Evolutionary conservation across 2,113 vertebrate genomes (phyloP), one percentile per base, ranked within the genome.

Genomic region (Thermophis baileyi): DNA sequence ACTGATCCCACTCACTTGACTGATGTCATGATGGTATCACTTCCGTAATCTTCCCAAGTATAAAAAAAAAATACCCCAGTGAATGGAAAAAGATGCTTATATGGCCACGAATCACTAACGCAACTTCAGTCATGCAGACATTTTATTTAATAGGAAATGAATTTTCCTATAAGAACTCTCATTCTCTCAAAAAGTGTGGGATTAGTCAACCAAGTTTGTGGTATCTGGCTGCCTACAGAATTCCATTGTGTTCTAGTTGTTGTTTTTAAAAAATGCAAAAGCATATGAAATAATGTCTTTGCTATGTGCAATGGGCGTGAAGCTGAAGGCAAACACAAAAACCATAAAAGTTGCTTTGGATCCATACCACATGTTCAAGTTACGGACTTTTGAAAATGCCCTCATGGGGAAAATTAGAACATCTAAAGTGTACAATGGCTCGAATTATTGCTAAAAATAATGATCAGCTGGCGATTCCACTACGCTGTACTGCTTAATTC

Each of bases 201-300:
- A 22, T 46, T 0, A 0, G 30, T 92, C 94, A 93, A 93, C 85
- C 89, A 94, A 63, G 54, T 88, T 53, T 94, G 95, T 89, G 94
- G 94, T 93, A 91, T 18, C 74, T 96, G 94, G 95, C 92, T n/a
- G 40, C 18, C 93, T 60, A 93, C 87, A 89, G 40, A 94, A 69
- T 54, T 51, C 0, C 86, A 44, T 9, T 95, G 95, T 91, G 87
- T 85, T 96, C 89, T 85, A 2, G 47, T 89, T 94, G 4, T 57
- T 57, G 16, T n/a, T 94, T 93, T 54, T 50, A 88, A 85, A 90
- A 95, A 89, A 95, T 91, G 16, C 50, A 89, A 47, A 47, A 91
- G 74, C 91, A 93, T 63, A 0, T 24, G 88, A 40, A 95, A 93
- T 18, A 40, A 91, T 30, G 47, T 91, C 69, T 8, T 90, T 85